Percentiles rank a stretch among this genome's conserved stretches.
Evolutionary conservation across 1,140 invertebrate species (phyloP).

Genomic region (Drosophila gunungcola): DNA sequence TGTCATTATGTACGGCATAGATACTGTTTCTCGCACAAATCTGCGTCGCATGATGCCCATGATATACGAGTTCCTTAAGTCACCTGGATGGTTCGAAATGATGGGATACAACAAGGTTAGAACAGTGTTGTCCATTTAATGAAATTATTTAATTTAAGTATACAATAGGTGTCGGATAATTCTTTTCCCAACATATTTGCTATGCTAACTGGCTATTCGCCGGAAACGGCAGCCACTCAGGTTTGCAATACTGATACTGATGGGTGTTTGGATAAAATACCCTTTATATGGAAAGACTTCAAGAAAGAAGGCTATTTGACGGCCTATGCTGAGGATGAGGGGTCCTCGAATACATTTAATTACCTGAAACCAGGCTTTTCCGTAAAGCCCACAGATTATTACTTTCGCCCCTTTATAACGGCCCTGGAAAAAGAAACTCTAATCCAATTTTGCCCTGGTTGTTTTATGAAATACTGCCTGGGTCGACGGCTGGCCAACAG

Average conservation of each 20-base stretch:
- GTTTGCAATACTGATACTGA: constrained; percentile 86
- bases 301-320: constrained; percentile 90
- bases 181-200: constrained; percentile 93
- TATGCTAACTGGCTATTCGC: constrained; percentile 88
- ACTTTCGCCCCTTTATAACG: constrained; percentile 90
- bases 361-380: constrained; percentile 91
- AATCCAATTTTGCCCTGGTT: constrained; percentile 86
- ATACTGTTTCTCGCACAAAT: constrained; percentile 75
- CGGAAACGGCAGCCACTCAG: constrained; percentile 81
- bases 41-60: constrained; percentile 74
- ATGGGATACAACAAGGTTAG: constrained; percentile 68
- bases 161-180: constrained; percentile 88
- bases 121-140: not conserved
- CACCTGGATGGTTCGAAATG: constrained; percentile 61
- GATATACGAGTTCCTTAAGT: constrained; percentile 46
- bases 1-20: constrained; percentile 67
- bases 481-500: constrained; percentile 87
- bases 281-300: constrained; percentile 92
- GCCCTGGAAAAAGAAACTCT: constrained; percentile 85
- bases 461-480: constrained; percentile 84
- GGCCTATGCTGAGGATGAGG: constrained; percentile 91
- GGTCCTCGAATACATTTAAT: constrained; percentile 91
- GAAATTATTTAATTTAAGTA: too few species aligned
- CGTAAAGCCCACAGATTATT: constrained; percentile 92
- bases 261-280: constrained; percentile 87